A percentile compares a stretch with the other conserved stretches of the same genome.
These are phyloP conservation scores for Chrysolina oricalcia DNA, from an alignment of 2,888 invertebrate genomes.

Conservation along the genomic window DNA sequence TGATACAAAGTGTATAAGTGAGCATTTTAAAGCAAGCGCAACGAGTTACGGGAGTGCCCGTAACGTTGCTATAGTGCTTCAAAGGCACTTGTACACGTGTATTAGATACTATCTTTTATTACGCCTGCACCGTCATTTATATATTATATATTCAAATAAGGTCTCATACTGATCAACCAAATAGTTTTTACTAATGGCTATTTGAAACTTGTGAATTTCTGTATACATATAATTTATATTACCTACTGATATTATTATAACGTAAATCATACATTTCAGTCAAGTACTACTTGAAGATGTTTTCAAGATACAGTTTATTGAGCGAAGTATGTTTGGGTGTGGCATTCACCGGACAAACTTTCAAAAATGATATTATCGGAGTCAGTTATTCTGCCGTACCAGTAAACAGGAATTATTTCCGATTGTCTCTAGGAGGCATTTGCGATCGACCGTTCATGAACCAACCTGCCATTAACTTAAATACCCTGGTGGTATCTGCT, in stretches of 20 bases:
- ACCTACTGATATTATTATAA: neutral
- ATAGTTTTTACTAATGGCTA: too few species aligned
- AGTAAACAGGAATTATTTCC: slow-evolving; percentile 27
- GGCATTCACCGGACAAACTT: slow-evolving; percentile 74
- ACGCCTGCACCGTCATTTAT: too few species aligned
- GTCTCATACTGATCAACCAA: neutral
- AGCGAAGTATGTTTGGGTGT: slow-evolving; percentile 74
- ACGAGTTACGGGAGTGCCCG: too few species aligned
- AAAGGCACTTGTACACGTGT: too few species aligned
- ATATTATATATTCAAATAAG: too few species aligned
- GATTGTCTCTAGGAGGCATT: slow-evolving; percentile 72
- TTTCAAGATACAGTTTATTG: slow-evolving; percentile 70
- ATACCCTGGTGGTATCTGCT: slow-evolving; percentile 44
- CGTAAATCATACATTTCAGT: slow-evolving; percentile 37
- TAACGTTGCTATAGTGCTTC: too few species aligned
- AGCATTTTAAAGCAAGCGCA: too few species aligned
- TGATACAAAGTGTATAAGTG: too few species aligned
- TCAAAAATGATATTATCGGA: slow-evolving; percentile 69
- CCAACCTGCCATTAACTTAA: slow-evolving; percentile 34
- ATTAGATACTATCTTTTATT: too few species aligned
- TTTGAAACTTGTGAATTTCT: neutral
- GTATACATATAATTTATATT: neutral
- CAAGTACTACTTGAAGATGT: slow-evolving; percentile 37
- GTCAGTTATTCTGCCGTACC: slow-evolving; percentile 70
- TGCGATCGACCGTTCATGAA: slow-evolving; percentile 70